Base-by-base conservation (phyloP, 2,113 vertebrate species). In the Aspiorhynchus laticeps region DNA sequence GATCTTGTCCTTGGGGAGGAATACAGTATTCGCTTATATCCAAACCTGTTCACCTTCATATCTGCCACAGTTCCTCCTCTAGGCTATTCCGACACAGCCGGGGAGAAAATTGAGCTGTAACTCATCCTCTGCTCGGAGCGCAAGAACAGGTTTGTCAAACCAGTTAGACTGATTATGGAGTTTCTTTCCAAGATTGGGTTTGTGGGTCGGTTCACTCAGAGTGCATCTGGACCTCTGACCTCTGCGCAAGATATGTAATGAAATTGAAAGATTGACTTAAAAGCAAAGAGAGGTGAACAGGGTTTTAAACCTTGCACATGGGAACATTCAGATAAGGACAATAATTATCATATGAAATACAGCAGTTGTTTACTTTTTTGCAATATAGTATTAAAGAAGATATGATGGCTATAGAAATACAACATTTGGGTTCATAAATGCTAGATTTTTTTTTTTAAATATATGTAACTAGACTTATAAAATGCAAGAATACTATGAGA, bases 91-190 rank as follows among this genome's bases (percentile, higher is more conserved):
- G 77, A 71, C 63, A 77, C 63, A 84, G 87, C 46, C 48, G 43
- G 43, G 46, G 87, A 88, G 88, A 85, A 92, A 88, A 92, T 90
- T 90, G 82, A 89, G 86, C 83, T 85, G 88, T 90, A 91, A 91
- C 84, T 92, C 90, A 89, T 87, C 79, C 76, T 59, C 79, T 77
- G 46, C 80, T 71, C 75, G 61, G 51, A 75, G 67, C 12, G 4
- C 56, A 12, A 46, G 76, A 80, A 86, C 73, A 77, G 56, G 71
- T 86, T 87, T 89, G 85, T 90, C 86, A 90, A 78, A 78, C 65
- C 80, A 83, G 82, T 87, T 88, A 85, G 43, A 76, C 87, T 87
- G 88, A 88, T 91, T 88, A 87, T 82, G 80, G 86, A 88, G 83
- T 85, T 80, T 80, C 56, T 77, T 88, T 80, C 76, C 81, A 76